Evolutionary conservation across 2,797 vertebrate species (phyloP).

Genomic region (Eulemur coronatus): DNA sequence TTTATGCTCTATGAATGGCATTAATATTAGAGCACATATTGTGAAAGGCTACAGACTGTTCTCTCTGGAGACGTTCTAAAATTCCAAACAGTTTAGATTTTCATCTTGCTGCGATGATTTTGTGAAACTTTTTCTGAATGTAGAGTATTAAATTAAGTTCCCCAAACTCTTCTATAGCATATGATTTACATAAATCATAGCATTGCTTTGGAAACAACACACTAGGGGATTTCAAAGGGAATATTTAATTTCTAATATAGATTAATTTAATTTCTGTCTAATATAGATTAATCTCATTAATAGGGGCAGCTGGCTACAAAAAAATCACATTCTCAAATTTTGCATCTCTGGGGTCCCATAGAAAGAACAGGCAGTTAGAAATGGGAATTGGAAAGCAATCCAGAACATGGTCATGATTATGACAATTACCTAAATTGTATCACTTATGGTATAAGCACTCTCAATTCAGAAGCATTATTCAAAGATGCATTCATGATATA

Average conservation of each 20-base stretch:
- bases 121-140: constrained; percentile 24
- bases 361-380: constrained; percentile 35
- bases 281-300: constrained; percentile 61
- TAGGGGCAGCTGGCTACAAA: constrained; percentile 37
- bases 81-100: constrained; percentile 46
- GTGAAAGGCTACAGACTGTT: neutral
- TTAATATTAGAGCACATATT: neutral
- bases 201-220: constrained; percentile 57
- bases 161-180: constrained; percentile 13
- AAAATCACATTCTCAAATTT: constrained; percentile 40
- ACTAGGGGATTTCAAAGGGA: constrained; percentile 38
- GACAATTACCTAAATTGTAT: constrained; percentile 64
- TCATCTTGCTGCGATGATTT: constrained; percentile 51
- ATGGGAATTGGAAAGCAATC: constrained; percentile 31
- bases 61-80: constrained; percentile 22
- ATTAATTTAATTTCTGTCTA: constrained; percentile 65
- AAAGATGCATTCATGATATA: constrained; percentile 19
- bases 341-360: neutral
- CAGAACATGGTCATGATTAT: constrained; percentile 28
- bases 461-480: constrained; percentile 34
- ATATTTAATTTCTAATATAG: constrained; percentile 59
- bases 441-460: neutral
- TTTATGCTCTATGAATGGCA: neutral
- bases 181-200: constrained; percentile 63
- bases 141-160: constrained; percentile 51